Conservation (phyloP, 2,797 vertebrate species). For the Argya squamiceps region DNA sequence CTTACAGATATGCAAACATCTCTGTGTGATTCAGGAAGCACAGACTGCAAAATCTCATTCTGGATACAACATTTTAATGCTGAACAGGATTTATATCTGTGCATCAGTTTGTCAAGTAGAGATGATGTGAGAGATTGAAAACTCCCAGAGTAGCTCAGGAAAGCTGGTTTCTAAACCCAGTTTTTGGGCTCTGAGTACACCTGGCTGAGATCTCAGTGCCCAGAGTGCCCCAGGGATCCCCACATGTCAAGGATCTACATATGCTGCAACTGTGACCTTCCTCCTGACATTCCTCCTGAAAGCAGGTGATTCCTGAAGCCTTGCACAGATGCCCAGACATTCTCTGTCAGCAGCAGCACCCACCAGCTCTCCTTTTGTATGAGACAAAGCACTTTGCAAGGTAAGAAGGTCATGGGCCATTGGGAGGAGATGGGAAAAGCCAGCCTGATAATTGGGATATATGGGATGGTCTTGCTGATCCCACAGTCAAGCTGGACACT, state of each 20-base stretch:
- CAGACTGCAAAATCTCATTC: background rate
- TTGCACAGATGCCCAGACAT: background rate
- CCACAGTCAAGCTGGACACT: background rate
- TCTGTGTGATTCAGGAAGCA: background rate
- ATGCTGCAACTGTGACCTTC: background rate
- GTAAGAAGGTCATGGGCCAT: background rate
- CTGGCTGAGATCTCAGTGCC: background rate
- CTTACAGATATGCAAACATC: background rate
- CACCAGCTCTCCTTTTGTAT: background rate
- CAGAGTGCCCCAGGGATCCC: background rate
- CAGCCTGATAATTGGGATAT: background rate
- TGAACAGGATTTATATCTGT: background rate
- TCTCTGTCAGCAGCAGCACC: background rate
- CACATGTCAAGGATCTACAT: rapidly evolving
- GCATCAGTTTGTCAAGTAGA: background rate
- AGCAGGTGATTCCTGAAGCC: background rate
- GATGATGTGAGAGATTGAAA: background rate
- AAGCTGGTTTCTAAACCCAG: background rate
- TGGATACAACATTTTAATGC: background rate
- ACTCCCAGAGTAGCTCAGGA: background rate
- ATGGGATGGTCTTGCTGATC: background rate
- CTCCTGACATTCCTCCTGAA: background rate
- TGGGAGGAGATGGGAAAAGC: background rate
- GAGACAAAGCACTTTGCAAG: background rate
- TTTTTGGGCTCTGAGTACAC: background rate